phyloP scores from a whole-genome alignment of 1,140 invertebrate genomes.

The Camponotus floridanus region DNA sequence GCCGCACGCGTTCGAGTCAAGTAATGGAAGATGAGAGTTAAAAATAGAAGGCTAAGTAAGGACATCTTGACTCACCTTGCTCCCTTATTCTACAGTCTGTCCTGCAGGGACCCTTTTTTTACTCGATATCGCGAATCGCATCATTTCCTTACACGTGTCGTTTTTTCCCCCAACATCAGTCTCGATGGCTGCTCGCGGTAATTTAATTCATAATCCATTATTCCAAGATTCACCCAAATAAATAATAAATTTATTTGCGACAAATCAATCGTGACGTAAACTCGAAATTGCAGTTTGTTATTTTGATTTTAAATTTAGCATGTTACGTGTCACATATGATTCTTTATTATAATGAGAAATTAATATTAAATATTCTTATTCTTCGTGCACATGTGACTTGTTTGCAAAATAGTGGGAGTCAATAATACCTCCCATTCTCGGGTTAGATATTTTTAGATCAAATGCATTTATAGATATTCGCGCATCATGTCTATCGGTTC shows the following conservation, averaged over 20 bases:
- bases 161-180: background rate
- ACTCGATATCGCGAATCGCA: background rate
- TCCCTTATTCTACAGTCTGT: slow-evolving; percentile 39
- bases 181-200: background rate
- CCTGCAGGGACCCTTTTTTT: slow-evolving; percentile 38
- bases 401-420: too few relatives aligned
- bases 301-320: background rate
- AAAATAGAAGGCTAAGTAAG: slow-evolving; percentile 58
- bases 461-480: background rate
- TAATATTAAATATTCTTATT: too few relatives aligned
- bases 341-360: background rate
- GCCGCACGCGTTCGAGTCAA: slow-evolving; percentile 21
- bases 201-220: background rate
- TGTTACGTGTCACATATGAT: background rate
- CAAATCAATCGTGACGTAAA: background rate
- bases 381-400: too few relatives aligned
- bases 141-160: slow-evolving; percentile 14
- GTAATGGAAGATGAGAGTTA: slow-evolving; percentile 41
- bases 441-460: background rate
- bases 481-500: background rate
- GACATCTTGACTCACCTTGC: slow-evolving; percentile 39
- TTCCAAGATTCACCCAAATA: background rate
- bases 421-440: background rate
- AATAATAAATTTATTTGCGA: background rate
- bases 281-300: background rate